These are phyloP conservation scores for Hydrophis major DNA, from an alignment of 2,797 vertebrate genomes.

Conservation along the genomic window DNA sequence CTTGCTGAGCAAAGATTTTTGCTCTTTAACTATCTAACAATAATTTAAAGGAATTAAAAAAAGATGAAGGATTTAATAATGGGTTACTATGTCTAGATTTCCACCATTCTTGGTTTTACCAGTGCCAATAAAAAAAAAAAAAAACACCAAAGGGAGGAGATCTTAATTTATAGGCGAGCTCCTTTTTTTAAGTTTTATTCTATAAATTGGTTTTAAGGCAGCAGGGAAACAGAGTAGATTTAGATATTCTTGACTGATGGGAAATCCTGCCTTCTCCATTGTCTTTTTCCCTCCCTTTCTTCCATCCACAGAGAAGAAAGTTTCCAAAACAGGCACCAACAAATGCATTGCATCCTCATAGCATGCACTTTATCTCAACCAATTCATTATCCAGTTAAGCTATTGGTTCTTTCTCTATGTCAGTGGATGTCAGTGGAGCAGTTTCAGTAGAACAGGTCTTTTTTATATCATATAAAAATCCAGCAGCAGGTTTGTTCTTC, in stretches of 20 bases:
- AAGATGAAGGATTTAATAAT: background rate
- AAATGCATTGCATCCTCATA: background rate
- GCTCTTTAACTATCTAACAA: background rate
- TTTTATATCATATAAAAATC: background rate
- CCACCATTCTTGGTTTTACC: background rate
- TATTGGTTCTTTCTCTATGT: background rate
- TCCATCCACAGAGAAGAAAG: background rate
- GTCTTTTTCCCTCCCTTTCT: background rate
- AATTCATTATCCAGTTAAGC: background rate
- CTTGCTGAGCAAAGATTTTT: constrained; percentile 18
- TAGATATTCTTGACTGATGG: background rate
- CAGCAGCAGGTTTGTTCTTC: background rate
- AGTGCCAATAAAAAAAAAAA: background rate
- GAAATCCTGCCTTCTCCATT: background rate
- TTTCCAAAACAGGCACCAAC: background rate
- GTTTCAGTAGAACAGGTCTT: background rate
- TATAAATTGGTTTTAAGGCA: background rate
- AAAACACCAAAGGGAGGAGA: background rate
- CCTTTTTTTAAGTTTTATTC: background rate
- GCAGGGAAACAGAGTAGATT: background rate
- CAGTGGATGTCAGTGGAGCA: background rate
- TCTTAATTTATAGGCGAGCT: background rate
- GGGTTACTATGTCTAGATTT: background rate
- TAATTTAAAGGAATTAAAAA: constrained; percentile 1
- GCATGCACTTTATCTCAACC: background rate